Base-by-base conservation (phyloP, 2,113 vertebrate species). In the Dipodomys ordii region DNA sequence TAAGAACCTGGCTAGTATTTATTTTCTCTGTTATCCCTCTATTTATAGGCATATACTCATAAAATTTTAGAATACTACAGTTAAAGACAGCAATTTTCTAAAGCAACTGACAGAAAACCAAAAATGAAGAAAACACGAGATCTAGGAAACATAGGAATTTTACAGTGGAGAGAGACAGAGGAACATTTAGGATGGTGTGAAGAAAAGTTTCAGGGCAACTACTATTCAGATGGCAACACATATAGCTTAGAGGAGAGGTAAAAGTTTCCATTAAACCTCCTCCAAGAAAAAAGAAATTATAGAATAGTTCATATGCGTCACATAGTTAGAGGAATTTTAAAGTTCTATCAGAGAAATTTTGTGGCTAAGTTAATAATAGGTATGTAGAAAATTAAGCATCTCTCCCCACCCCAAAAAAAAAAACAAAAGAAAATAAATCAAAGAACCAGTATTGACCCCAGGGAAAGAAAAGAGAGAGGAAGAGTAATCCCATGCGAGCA, bases 381-480 rank as follows among this genome's bases (percentile, higher is more conserved):
- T 46, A 2, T 4, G 65, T 49, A 86, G 72, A 88, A 83, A 94
- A 87, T 15, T 19, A 65, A 57, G 25, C 22, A 57, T 1, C 12
- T 57, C 53, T 57, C 62, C 62, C 22, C 62, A 23, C 62, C 60
- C 62, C 1, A 18, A 74, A 30, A 7, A n/a, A 46, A 7, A 1
- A 81, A 90, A 73, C n/a, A n/a, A n/a, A n/a, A n/a, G n/a, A 69
- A 11, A 12, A 30, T 30, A 30, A 39, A 68, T 30, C 4, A 68
- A n/a, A 10, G 32, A 7, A 32, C 3, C 44, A 30, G 10, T 12
- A 83, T 67, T 78, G 30, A 95, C n/a, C 13, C 39, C 0, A 74
- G 18, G 68, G 6, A 92, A 88, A 78, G n/a, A 92, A 81, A 71
- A 32, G 10, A 46, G 25, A 80, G 90, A 95, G 57, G 7, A 88